Evolutionary conservation across 2,797 vertebrate genomes (phyloP).

Genomic region (Cyprinella venusta): DNA sequence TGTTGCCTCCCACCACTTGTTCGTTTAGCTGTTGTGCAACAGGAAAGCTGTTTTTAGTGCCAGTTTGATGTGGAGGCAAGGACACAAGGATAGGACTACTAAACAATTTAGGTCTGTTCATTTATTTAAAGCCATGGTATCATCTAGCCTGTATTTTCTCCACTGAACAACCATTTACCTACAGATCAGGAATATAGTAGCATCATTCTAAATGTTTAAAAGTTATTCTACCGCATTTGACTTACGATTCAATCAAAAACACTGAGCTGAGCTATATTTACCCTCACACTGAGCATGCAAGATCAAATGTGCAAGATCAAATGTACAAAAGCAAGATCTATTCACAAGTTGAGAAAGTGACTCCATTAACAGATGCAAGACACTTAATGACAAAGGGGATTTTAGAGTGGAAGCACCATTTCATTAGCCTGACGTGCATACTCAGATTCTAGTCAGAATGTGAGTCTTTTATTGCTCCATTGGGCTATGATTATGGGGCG

Average conservation of each 20-base stretch:
- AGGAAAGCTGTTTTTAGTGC: slow-evolving; percentile 18
- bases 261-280: slow-evolving; percentile 6
- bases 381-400: slow-evolving; percentile 18
- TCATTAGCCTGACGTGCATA: background rate
- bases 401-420: slow-evolving; percentile 5
- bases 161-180: background rate
- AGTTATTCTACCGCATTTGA: background rate
- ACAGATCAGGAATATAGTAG: background rate
- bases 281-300: background rate
- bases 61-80: slow-evolving; percentile 11
- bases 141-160: background rate
- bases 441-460: too few species aligned
- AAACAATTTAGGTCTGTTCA: slow-evolving; percentile 28
- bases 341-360: background rate
- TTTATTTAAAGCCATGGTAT: slow-evolving; percentile 6
- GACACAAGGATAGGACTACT: slow-evolving; percentile 5
- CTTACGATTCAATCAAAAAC: background rate
- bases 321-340: background rate
- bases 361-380: background rate
- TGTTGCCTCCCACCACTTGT: slow-evolving; percentile 17
- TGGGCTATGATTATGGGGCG: too few species aligned
- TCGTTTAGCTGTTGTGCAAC: slow-evolving; percentile 34
- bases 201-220: background rate
- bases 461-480: too few species aligned
- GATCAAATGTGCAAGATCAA: background rate